These are phyloP conservation scores for Myotis davidii DNA, from an alignment of 2,113 vertebrate genomes.

Conservation along the genomic window DNA sequence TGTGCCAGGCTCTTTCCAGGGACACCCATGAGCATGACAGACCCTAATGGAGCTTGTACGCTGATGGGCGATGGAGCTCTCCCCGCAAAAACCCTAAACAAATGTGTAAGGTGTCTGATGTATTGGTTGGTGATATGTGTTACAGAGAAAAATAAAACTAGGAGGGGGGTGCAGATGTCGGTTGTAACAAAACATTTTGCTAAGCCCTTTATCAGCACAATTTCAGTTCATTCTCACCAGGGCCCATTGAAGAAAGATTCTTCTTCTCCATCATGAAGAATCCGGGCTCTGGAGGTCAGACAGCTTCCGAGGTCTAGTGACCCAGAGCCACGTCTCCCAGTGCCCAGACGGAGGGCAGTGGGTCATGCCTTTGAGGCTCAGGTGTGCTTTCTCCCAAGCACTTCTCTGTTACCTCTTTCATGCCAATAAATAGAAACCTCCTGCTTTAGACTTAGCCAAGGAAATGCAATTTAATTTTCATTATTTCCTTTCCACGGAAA, in stretches of 20 bases:
- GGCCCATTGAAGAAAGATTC: rapidly evolving
- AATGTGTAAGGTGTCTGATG: rapidly evolving
- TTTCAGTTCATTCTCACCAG: background rate
- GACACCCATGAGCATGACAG: background rate
- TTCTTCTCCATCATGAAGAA: background rate
- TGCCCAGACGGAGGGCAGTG: background rate
- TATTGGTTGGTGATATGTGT: background rate
- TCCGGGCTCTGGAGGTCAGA: too few species aligned
- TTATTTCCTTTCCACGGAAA: background rate
- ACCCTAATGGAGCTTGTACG: rapidly evolving
- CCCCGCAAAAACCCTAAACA: background rate
- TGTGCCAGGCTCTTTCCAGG: background rate
- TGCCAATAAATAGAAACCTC: background rate
- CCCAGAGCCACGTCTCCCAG: rapidly evolving
- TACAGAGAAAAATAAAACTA: background rate
- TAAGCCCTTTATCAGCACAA: rapidly evolving
- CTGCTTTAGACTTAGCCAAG: background rate
- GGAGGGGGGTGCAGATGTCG: background rate
- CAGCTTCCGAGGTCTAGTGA: too few species aligned
- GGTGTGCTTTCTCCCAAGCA: rapidly evolving
- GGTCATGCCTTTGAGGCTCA: too few species aligned
- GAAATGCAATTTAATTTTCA: background rate
- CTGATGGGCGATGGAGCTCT: background rate
- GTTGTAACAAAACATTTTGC: rapidly evolving
- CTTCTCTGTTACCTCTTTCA: background rate